A percentile compares a stretch with the other conserved stretches of the same genome.
Conservation (phyloP, 2,797 vertebrate genomes). For the Helarctos malayanus region DNA sequence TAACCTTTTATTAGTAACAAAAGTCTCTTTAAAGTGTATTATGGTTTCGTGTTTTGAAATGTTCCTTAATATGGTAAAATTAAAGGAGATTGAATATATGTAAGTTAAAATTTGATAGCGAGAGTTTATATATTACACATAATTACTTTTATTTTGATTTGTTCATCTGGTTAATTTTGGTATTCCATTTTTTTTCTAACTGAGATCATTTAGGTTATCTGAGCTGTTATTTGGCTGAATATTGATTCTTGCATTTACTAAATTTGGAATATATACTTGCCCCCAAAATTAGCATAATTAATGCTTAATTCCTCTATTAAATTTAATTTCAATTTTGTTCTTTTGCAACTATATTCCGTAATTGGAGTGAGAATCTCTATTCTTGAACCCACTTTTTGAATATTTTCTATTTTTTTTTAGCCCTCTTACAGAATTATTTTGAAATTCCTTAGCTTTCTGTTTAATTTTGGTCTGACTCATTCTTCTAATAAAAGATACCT, state of each 20-base stretch:
- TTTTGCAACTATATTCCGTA: not conserved
- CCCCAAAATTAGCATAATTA: conserved; percentile 2
- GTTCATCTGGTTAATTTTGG: conserved; percentile 28
- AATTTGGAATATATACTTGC: not conserved
- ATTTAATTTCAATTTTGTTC: conserved; percentile 16
- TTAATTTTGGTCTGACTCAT: conserved; percentile 17
- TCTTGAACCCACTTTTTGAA: conserved; percentile 10
- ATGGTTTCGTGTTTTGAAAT: conserved; percentile 11
- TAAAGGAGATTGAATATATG: not conserved
- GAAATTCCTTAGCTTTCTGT: not conserved
- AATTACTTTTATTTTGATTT: conserved; percentile 32
- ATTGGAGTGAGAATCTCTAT: conserved; percentile 23
- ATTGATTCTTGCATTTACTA: conserved; percentile 32
- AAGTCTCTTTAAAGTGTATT: conserved; percentile 47
- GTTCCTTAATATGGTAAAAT: conserved; percentile 34
- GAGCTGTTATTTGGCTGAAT: conserved; percentile 43
- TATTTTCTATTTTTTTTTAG: conserved; percentile 14
- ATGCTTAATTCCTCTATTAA: not conserved
- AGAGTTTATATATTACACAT: conserved; percentile 15
- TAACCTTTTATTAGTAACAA: conserved; percentile 23
- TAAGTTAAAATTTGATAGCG: conserved; percentile 44
- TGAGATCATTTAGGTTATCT: conserved; percentile 43
- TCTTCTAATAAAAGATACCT: conserved; percentile 7
- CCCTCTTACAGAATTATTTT: conserved; percentile 7
- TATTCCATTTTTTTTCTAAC: not conserved